These are phyloP conservation scores for Carpatolechia fugitivella DNA, from an alignment of 2,888 invertebrate species.

Conservation along the genomic window DNA sequence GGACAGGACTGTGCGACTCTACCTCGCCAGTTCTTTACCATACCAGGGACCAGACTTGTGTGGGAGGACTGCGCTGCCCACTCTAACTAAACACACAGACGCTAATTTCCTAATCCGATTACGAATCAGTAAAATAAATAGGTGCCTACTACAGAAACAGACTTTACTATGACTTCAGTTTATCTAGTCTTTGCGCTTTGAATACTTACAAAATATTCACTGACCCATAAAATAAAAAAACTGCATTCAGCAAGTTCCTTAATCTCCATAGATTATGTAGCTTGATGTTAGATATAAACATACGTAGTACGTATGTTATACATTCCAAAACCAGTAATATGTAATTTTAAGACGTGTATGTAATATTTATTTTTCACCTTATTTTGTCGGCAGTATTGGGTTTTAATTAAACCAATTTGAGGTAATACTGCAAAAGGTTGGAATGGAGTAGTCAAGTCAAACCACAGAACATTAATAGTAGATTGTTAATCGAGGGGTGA, in stretches of 20 bases:
- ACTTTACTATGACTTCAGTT: too few relatives aligned
- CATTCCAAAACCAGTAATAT: too few relatives aligned
- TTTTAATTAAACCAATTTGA: not conserved
- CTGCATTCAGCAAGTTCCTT: too few relatives aligned
- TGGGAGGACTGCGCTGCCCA: constrained; percentile 9
- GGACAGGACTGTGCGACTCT: constrained; percentile 17
- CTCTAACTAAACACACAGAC: not conserved
- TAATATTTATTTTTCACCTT: too few relatives aligned
- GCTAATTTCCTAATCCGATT: constrained; percentile 52
- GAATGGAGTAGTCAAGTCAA: not conserved
- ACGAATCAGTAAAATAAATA: constrained; percentile 25
- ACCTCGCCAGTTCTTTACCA: constrained; percentile 11
- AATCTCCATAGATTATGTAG: too few relatives aligned
- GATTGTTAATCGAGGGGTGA: too few relatives aligned
- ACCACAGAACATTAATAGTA: not conserved
- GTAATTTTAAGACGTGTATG: too few relatives aligned
- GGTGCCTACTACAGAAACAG: constrained; percentile 25
- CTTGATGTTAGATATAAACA: too few relatives aligned
- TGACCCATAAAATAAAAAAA: too few relatives aligned
- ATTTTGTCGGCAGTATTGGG: not conserved
- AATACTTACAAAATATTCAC: too few relatives aligned
- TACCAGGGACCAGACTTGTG: constrained; percentile 12
- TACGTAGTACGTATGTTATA: too few relatives aligned
- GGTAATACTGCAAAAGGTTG: not conserved
- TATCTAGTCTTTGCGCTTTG: too few relatives aligned